Evolutionary conservation across 2,888 invertebrate species (phyloP).

Genomic region (Subacronicta megacephala): DNA sequence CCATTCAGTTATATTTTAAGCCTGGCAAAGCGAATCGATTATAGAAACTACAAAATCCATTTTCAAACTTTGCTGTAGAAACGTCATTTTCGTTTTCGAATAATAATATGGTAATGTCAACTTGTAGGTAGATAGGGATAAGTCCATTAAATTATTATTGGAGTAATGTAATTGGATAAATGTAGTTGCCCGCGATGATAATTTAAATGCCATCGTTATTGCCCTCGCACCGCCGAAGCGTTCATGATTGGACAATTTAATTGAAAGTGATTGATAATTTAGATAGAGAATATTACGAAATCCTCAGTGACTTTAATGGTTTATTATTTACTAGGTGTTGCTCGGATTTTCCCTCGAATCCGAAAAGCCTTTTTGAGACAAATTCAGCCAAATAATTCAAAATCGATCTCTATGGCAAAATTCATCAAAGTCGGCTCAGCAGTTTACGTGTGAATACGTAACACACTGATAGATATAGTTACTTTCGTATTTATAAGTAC

Average conservation of each 20-base stretch:
- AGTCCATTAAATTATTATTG: constrained; percentile 53
- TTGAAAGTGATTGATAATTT: constrained; percentile 78
- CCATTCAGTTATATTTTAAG: no score
- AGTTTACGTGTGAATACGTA: no score
- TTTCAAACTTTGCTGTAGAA: no score
- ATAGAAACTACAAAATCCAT: no score
- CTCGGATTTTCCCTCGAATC: no score
- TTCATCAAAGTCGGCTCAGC: no score
- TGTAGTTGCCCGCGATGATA: constrained; percentile 67
- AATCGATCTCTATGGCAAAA: no score
- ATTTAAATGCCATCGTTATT: constrained; percentile 75
- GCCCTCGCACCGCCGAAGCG: constrained; percentile 64
- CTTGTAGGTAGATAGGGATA: constrained; percentile 19
- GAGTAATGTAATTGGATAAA: constrained; percentile 48
- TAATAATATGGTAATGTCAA: constrained; percentile 18
- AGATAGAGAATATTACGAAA: constrained; percentile 70
- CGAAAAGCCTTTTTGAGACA: no score
- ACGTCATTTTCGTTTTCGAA: constrained; percentile 11
- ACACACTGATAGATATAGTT: no score
- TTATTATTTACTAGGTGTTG: constrained; percentile 51
- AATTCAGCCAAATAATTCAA: no score
- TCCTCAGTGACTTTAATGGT: constrained; percentile 48
- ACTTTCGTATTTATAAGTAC: no score
- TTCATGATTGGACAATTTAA: constrained; percentile 75
- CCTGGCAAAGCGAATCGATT: no score